Conservation (phyloP, 2,113 vertebrate species). For the Nesoenas mayeri region DNA sequence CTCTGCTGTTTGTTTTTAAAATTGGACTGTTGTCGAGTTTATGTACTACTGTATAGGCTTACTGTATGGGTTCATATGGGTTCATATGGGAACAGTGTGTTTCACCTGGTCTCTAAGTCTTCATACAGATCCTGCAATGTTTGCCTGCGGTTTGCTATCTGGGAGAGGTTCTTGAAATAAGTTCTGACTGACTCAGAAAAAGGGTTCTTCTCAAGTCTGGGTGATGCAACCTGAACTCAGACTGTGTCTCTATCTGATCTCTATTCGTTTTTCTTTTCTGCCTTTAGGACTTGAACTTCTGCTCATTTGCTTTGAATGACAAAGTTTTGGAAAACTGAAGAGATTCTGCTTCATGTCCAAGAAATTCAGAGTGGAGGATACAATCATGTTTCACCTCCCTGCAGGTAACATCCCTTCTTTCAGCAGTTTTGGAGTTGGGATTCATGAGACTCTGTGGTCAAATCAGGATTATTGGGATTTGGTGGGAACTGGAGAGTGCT, state of each 20-base stretch:
- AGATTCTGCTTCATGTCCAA: background rate
- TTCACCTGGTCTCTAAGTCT: background rate
- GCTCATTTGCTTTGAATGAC: background rate
- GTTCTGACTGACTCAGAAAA: background rate
- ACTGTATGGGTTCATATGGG: background rate
- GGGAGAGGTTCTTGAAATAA: background rate
- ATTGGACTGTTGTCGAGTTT: background rate
- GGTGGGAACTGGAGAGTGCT: background rate
- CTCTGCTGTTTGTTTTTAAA: background rate
- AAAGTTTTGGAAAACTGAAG: background rate
- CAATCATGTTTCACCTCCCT: background rate
- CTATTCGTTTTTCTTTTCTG: background rate
- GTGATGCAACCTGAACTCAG: background rate
- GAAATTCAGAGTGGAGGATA: fast-evolving
- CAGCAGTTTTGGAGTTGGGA: background rate
- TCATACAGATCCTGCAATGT: background rate
- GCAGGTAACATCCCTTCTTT: background rate
- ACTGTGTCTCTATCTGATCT: background rate
- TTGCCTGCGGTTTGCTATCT: background rate
- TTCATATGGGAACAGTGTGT: background rate
- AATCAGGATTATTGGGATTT: background rate
- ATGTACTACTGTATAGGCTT: no score
- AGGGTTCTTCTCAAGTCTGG: background rate
- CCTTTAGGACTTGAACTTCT: background rate
- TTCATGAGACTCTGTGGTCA: background rate